Conservation (phyloP, 2,888 invertebrate genomes). For the Melipona beecheii region DNA sequence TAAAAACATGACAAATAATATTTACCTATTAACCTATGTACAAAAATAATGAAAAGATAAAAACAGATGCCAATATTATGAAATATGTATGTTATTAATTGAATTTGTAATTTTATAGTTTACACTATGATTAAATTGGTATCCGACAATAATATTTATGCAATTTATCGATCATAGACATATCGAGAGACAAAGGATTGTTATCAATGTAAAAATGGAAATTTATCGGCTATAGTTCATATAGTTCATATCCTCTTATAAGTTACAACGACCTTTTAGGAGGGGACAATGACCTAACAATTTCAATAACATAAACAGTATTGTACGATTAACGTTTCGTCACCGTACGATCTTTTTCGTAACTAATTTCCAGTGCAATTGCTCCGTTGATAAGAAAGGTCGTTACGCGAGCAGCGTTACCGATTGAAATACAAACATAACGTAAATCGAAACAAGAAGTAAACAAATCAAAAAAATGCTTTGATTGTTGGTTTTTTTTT, state of each 20-base stretch:
- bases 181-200: conserved; percentile 62
- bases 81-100: background rate
- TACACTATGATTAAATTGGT: background rate
- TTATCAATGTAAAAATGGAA: conserved; percentile 55
- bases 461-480: background rate
- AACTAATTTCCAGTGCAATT: conserved; percentile 36
- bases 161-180: conserved; percentile 44
- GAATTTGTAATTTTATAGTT: background rate
- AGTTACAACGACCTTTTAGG: conserved; percentile 66
- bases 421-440: conserved; percentile 45
- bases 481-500: background rate
- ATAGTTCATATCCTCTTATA: conserved; percentile 49
- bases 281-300: conserved; percentile 66
- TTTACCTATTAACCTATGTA: background rate
- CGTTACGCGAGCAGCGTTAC: conserved; percentile 1
- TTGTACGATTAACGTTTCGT: conserved; percentile 43
- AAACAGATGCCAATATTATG: background rate
- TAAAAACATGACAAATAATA: background rate
- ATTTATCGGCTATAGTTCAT: conserved; percentile 46
- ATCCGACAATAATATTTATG: background rate
- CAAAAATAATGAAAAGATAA: background rate
- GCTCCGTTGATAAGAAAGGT: conserved; percentile 35
- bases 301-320: conserved; percentile 66
- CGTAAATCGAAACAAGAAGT: conserved; percentile 27
- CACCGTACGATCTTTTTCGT: conserved; percentile 32